Base-by-base conservation (phyloP, 1,140 invertebrate genomes). In the Plodia interpunctella region DNA sequence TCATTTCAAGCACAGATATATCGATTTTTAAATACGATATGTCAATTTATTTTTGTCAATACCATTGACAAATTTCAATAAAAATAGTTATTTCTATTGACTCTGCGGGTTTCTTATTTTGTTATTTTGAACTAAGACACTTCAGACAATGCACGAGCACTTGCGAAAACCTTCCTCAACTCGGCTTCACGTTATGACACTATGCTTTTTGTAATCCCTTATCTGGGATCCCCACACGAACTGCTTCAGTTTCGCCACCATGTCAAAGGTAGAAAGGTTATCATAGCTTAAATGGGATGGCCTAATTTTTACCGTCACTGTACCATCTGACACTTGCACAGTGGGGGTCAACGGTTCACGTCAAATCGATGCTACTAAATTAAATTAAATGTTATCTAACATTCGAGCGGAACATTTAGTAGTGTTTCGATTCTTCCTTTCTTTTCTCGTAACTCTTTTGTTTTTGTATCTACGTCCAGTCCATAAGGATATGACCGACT, bases 161-260 rank as follows among this genome's bases (percentile, higher is more conserved):
- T n/a, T n/a, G n/a, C n/a, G n/a, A n/a, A n/a, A n/a, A n/a, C n/a
- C n/a, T n/a, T n/a, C n/a, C n/a, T n/a, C n/a, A n/a, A n/a, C n/a
- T n/a, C n/a, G n/a, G n/a, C n/a, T n/a, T n/a, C n/a, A n/a, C n/a
- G n/a, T n/a, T n/a, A n/a, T n/a, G n/a, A n/a, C n/a, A n/a, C n/a
- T n/a, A n/a, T n/a, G n/a, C n/a, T n/a, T n/a, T n/a, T n/a, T n/a
- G n/a, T n/a, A n/a, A n/a, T n/a, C n/a, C n/a, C n/a, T n/a, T n/a
- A n/a, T n/a, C n/a, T n/a, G n/a, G n/a, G n/a, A n/a, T 66, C 76
- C 73, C 60, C 68, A 74, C 77, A 70, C 75, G 76, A 70, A 80
- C 73, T 78, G n/a, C n/a, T n/a, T n/a, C n/a, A 84, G 74, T 77
- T 84, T 65, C 64, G 54, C n/a, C n/a, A n/a, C 68, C 49, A 62